Evolutionary conservation across 1,140 invertebrate species (phyloP), one percentile per base, ranked within the genome.

Genomic region (Eupristina koningsbergeri): DNA sequence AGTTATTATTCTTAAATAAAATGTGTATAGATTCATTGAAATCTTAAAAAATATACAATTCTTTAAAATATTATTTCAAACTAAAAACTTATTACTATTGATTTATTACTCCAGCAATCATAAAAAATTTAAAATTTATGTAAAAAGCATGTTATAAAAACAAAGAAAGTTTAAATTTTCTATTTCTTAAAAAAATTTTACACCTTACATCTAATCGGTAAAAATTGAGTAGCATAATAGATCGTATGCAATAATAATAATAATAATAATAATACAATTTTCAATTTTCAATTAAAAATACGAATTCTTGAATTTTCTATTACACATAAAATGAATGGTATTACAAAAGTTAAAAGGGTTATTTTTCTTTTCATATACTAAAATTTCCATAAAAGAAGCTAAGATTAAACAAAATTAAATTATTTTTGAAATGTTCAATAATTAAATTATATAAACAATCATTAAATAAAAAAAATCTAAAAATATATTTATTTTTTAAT

Each of bases 21-120:
- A 29, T 76, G 39, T n/a, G 26, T 75, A 84, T 80, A 75, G 50
- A 58, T 73, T 73, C 17, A 71, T 7, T 34, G 15, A 29, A 58
- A 29, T 36, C 22, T 80, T 80, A 39, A 75, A 84, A 84, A 84
- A 84, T 80, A 80, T 80, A 80, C 41, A 84, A 61, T 74, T 81
- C 9, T 47, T 75, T 73, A 22, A 15, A 31, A 63, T 29, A 47
- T 34, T 77, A 67, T 11, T 1, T 67, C n/a, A 80, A 80, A 22
- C 67, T 84, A 84, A 63, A 75, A 78, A 50, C 58, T 5, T 69
- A 36, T 58, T 63, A 47, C 29, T 61, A 77, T 53, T 47, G 0
- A 7, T 76, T 77, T 41, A 45, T 7, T 7, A 77, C 8, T 45
- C 34, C 53, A 71, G 36, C 53, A 75, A 8, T 31, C 6, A 77